Percentiles rank a stretch among this genome's conserved stretches.
These are phyloP conservation scores for Cephus spinipes DNA, from an alignment of 2,888 invertebrate species.

Conservation along the genomic window DNA sequence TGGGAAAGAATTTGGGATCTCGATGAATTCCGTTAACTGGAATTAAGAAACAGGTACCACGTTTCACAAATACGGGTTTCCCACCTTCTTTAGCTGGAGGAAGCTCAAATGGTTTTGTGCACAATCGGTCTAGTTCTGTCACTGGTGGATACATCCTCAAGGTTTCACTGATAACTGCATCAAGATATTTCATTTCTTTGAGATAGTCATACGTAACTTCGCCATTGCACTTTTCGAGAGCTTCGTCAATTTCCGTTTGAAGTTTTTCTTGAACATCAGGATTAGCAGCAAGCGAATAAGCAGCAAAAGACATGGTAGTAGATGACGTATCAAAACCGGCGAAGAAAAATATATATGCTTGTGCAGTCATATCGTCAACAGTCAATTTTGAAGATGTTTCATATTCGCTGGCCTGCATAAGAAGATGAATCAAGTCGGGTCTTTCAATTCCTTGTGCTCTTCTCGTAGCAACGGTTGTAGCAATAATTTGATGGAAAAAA, in stretches of 20 bases:
- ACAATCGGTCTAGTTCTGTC: constrained; percentile 50
- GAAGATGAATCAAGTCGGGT: constrained; percentile 53
- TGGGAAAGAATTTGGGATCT: constrained; percentile 57
- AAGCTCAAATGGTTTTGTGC: constrained; percentile 55
- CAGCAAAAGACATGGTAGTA: constrained; percentile 46
- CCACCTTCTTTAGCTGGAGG: constrained; percentile 51
- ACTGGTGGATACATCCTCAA: constrained; percentile 51
- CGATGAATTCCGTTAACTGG: constrained; percentile 59
- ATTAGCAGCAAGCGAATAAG: constrained; percentile 47
- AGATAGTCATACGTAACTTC: constrained; percentile 65
- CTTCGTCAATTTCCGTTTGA: constrained; percentile 54
- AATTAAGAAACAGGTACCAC: constrained; percentile 52
- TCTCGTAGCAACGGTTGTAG: constrained; percentile 36
- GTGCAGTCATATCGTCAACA: constrained; percentile 65
- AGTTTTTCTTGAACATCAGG: constrained; percentile 46
- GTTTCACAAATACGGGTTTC: constrained; percentile 50
- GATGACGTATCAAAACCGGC: constrained; percentile 57
- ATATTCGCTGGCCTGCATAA: constrained; percentile 48
- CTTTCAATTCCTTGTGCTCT: constrained; percentile 39
- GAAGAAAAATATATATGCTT: constrained; percentile 64
- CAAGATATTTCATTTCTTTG: constrained; percentile 69
- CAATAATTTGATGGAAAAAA: constrained; percentile 40
- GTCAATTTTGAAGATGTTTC: constrained; percentile 30
- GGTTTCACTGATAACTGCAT: constrained; percentile 67
- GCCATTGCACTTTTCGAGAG: constrained; percentile 42